phyloP scores from a whole-genome alignment of 2,888 invertebrate species.

The Drosophila cognata region DNA sequence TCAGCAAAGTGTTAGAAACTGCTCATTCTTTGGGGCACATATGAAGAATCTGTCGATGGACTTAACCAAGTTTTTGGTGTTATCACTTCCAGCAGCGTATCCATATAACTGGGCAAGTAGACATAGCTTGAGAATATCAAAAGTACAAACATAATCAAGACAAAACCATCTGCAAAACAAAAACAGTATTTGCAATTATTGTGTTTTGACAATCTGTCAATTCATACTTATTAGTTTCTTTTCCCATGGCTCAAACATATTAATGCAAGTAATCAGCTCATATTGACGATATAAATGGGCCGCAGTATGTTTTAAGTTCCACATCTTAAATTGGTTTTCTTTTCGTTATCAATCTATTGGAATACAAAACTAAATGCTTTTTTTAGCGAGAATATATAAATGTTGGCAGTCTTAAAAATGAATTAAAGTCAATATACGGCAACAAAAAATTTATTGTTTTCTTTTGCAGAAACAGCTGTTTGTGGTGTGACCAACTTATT shows the following conservation, averaged over 20 bases:
- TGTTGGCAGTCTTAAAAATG: background rate
- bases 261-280: slow-evolving; percentile 85
- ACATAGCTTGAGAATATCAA: slow-evolving; percentile 87
- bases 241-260: slow-evolving; percentile 86
- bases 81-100: slow-evolving; percentile 80
- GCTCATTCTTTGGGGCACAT: slow-evolving; percentile 76
- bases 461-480: slow-evolving; percentile 34
- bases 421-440: background rate
- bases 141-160: slow-evolving; percentile 85
- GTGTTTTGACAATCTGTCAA: background rate
- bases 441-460: slow-evolving; percentile 22
- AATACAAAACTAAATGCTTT: background rate
- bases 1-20: slow-evolving; percentile 52
- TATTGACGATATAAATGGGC: slow-evolving; percentile 84
- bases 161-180: slow-evolving; percentile 84
- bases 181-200: background rate
- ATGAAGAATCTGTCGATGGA: slow-evolving; percentile 34
- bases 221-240: slow-evolving; percentile 85
- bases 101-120: slow-evolving; percentile 87
- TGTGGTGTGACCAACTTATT: slow-evolving; percentile 30
- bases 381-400: background rate
- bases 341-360: background rate
- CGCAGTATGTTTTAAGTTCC: slow-evolving; percentile 64
- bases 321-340: slow-evolving; percentile 32
- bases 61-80: slow-evolving; percentile 67